These are phyloP conservation scores for Numida meleagris DNA, from an alignment of 2,113 vertebrate species.

Conservation along the genomic window DNA sequence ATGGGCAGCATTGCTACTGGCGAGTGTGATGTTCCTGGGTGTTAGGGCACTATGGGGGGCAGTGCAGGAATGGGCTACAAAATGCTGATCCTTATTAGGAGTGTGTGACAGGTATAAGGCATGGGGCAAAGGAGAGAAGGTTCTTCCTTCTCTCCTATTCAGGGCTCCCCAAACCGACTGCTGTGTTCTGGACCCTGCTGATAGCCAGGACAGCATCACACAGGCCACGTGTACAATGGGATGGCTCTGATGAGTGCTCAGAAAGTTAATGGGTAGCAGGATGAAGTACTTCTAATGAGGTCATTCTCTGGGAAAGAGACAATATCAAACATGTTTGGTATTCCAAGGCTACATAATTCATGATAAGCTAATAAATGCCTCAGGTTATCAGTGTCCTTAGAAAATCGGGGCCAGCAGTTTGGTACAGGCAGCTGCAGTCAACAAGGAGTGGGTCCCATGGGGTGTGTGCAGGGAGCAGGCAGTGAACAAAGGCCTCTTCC, in stretches of 20 bases:
- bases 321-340: neutral
- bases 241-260: neutral
- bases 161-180: neutral
- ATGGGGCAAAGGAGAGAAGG: neutral
- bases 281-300: neutral
- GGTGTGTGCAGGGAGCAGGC: neutral
- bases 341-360: neutral
- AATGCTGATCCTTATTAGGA: neutral
- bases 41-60: neutral
- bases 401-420: neutral
- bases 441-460: neutral
- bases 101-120: accelerated
- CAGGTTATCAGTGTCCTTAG: neutral
- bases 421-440: neutral
- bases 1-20: accelerated
- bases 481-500: neutral
- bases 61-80: neutral
- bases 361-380: neutral
- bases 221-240: neutral
- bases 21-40: neutral
- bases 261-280: neutral
- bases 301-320: neutral
- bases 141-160: neutral
- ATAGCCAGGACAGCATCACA: accelerated
- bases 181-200: neutral